A percentile compares a stretch with the other conserved stretches of the same genome.
phyloP scores from a whole-genome alignment of 2,113 vertebrate genomes.

The Macroglossus sobrinus region DNA sequence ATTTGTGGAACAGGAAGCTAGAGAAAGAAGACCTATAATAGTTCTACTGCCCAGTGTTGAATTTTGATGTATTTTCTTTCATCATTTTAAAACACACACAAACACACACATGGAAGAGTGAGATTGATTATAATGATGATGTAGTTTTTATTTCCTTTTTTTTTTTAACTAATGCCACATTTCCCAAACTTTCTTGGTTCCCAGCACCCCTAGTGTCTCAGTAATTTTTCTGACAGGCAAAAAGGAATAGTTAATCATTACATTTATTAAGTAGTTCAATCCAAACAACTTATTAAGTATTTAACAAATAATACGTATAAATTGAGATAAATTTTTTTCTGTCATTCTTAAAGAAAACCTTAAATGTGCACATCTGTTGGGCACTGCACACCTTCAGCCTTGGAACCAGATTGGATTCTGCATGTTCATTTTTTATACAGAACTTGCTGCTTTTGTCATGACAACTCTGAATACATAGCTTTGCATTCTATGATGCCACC shows the following conservation, averaged over 20 bases:
- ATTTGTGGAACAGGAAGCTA: background rate
- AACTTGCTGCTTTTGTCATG: background rate
- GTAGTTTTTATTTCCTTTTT: background rate
- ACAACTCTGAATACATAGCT: background rate
- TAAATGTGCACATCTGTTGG: background rate
- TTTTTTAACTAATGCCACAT: background rate
- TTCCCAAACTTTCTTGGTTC: background rate
- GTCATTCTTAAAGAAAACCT: background rate
- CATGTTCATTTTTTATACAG: background rate
- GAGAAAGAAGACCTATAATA: background rate
- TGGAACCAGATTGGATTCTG: background rate
- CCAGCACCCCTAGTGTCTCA: background rate
- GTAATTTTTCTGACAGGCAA: background rate
- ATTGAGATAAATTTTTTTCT: background rate
- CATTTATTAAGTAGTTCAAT: background rate
- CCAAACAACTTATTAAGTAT: background rate
- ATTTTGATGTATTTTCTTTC: background rate
- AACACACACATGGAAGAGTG: rapidly evolving
- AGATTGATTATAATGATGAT: background rate
- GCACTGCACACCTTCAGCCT: background rate
- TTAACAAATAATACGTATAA: background rate
- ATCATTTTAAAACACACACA: background rate
- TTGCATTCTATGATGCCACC: background rate
- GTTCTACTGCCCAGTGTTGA: background rate
- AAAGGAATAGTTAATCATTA: background rate